Percentiles rank a stretch among this genome's conserved stretches.
These are phyloP conservation scores for Holothuria glaberrima DNA, from an alignment of 35 echinoderm and acorn worm genomes.

Conservation along the genomic window DNA sequence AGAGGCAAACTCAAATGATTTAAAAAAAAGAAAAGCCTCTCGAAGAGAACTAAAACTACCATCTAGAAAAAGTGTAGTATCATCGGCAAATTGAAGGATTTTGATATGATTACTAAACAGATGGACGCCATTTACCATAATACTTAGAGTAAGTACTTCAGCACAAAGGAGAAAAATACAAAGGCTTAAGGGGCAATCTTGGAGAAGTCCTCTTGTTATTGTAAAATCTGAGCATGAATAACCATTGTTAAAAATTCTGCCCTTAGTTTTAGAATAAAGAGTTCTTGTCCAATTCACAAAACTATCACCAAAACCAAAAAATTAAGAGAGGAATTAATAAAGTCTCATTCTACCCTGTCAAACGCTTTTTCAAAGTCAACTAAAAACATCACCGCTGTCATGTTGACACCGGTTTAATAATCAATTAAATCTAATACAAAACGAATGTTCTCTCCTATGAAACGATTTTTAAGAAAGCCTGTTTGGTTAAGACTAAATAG, in stretches of 20 bases:
- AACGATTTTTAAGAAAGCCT: background rate
- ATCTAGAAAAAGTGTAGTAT: too few species aligned
- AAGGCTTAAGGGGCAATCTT: background rate
- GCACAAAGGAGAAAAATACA: background rate
- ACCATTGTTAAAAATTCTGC: background rate
- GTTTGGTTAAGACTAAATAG: background rate
- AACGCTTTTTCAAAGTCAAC: constrained; percentile 38
- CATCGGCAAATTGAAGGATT: too few species aligned
- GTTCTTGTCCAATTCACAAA: background rate
- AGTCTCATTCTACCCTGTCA: background rate
- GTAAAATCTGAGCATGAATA: too few species aligned
- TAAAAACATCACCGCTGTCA: background rate
- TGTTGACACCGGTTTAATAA: background rate
- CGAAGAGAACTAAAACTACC: too few species aligned
- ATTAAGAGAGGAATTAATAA: background rate
- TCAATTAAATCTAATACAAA: too few species aligned
- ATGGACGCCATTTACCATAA: background rate
- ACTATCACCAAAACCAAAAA: background rate
- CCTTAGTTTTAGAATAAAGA: background rate
- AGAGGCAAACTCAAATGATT: background rate
- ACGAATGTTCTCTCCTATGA: background rate
- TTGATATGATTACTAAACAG: too few species aligned
- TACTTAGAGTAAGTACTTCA: background rate
- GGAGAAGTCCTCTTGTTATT: background rate
- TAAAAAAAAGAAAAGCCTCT: too few species aligned